Percentiles rank a stretch among this genome's conserved stretches.
These are phyloP conservation scores for Melanerpes formicivorus DNA, from an alignment of 2,113 vertebrate species.

Conservation along the genomic window DNA sequence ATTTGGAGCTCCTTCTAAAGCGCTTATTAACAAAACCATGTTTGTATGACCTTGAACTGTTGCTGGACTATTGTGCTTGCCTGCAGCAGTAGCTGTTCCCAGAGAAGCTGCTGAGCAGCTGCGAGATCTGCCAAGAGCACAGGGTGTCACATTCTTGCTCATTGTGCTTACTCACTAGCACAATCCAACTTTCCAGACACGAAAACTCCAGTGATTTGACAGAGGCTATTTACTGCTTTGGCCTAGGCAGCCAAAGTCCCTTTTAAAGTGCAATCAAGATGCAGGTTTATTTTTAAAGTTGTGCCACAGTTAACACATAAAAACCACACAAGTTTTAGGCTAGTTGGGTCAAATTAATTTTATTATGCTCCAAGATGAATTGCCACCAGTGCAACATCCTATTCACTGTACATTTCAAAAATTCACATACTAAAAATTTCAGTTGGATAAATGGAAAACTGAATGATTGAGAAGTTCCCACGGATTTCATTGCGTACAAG, in stretches of 20 bases:
- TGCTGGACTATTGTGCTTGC: neutral
- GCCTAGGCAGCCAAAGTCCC: neutral
- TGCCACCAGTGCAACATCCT: conserved; percentile 88
- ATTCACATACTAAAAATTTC: conserved; percentile 85
- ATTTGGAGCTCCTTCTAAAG: neutral
- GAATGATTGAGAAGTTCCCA: conserved; percentile 80
- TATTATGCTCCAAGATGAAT: conserved; percentile 85
- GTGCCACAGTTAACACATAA: conserved; percentile 9
- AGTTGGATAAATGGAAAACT: conserved; percentile 76
- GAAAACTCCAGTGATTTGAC: neutral
- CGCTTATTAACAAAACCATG: neutral
- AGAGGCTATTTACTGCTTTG: neutral
- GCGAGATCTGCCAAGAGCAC: conserved; percentile 21
- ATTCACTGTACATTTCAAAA: conserved; percentile 84
- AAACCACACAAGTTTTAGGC: conserved; percentile 59
- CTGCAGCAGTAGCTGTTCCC: neutral
- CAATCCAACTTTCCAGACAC: conserved; percentile 45
- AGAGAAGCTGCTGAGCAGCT: conserved; percentile 2
- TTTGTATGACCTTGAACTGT: conserved; percentile 51
- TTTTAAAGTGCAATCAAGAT: neutral
- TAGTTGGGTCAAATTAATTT: conserved; percentile 84
- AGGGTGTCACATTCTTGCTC: conserved; percentile 27
- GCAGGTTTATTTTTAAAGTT: conserved; percentile 35
- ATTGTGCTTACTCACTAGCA: conserved; percentile 50
- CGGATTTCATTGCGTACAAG: conserved; percentile 74